These are phyloP conservation scores for Coptodon bakossiorum DNA, from an alignment of 2,113 vertebrate species.

Conservation along the genomic window DNA sequence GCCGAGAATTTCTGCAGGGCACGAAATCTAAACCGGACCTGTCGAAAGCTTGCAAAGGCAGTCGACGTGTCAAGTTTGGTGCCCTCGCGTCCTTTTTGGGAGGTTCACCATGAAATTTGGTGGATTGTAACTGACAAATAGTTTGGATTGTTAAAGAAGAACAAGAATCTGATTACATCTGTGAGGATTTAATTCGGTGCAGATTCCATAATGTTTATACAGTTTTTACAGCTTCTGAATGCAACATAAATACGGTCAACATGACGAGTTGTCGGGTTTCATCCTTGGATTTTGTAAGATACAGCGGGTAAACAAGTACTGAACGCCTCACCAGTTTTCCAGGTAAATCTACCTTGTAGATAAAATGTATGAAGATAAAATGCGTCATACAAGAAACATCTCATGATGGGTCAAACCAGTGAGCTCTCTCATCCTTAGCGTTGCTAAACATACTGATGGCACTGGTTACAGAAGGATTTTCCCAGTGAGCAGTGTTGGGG, in stretches of 20 bases:
- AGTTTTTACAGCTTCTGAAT: not conserved
- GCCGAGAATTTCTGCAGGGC: not conserved
- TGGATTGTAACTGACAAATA: not conserved
- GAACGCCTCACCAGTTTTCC: not conserved
- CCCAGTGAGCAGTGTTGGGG: not conserved
- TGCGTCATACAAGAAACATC: not conserved
- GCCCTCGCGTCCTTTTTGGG: fast-evolving
- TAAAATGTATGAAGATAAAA: not conserved
- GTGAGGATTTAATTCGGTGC: not conserved
- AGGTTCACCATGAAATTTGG: not conserved
- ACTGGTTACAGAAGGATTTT: not conserved
- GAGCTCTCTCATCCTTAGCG: not conserved
- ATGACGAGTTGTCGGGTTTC: not conserved
- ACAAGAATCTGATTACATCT: not conserved
- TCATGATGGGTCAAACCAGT: not conserved
- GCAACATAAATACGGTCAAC: not conserved
- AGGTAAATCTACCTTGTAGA: not conserved
- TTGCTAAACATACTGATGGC: not conserved
- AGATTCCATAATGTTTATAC: not conserved
- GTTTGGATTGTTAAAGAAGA: not conserved
- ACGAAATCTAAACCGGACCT: fast-evolving
- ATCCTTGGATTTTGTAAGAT: not conserved
- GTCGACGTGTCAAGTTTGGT: too few relatives aligned
- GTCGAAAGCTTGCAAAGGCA: not conserved
- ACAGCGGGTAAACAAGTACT: not conserved